Percentiles rank a stretch among this genome's conserved stretches.
These are phyloP conservation scores for Prionace glauca DNA, from an alignment of 2,797 vertebrate species.

Conservation along the genomic window DNA sequence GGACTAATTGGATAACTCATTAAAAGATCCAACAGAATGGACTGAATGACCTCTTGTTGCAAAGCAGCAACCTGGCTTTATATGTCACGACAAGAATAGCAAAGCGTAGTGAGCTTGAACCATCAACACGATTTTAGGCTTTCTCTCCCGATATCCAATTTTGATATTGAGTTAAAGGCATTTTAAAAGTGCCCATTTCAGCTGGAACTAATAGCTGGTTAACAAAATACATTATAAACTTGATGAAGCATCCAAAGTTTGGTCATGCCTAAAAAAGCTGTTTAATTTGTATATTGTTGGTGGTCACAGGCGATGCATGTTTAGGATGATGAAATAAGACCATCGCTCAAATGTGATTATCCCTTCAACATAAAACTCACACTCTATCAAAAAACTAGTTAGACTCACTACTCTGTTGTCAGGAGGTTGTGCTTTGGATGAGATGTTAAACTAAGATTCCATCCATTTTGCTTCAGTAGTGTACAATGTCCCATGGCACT, in stretches of 20 bases:
- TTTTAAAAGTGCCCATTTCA: not conserved
- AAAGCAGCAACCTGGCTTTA: no score
- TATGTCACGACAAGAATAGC: no score
- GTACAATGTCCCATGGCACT: not conserved
- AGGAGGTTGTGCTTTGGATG: not conserved
- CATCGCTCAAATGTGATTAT: not conserved
- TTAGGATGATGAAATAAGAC: not conserved
- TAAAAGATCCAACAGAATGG: not conserved
- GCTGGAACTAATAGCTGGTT: not conserved
- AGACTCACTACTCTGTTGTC: not conserved
- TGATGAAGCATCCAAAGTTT: not conserved
- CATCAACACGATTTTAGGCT: no score
- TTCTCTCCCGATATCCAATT: not conserved
- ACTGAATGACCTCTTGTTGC: not conserved
- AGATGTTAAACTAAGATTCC: not conserved
- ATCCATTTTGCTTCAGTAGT: not conserved
- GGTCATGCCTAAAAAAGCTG: not conserved
- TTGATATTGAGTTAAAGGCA: not conserved
- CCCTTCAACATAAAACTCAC: no score
- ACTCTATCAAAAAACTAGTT: not conserved
- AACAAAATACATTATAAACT: not conserved
- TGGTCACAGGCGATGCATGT: not conserved
- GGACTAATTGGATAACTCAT: not conserved
- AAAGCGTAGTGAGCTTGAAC: no score
- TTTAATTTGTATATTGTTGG: not conserved